Percentiles rank a stretch among this genome's conserved stretches.
These are phyloP conservation scores for Anarsia innoxiella DNA, from an alignment of 2,888 invertebrate genomes.

Conservation along the genomic window DNA sequence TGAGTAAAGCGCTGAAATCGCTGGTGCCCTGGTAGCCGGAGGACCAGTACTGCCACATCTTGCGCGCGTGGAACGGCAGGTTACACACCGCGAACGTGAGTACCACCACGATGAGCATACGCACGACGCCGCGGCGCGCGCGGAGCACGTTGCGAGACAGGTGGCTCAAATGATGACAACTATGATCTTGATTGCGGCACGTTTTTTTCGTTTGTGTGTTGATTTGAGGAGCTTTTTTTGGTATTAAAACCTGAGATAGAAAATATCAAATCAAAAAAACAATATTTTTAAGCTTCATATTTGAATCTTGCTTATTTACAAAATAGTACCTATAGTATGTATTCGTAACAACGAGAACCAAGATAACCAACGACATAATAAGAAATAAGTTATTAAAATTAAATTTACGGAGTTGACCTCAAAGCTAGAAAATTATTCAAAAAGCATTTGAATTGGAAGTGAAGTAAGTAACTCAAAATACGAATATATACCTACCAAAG, in stretches of 20 bases:
- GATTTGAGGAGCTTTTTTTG: conserved; percentile 25
- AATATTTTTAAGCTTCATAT: too few relatives aligned
- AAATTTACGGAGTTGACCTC: too few relatives aligned
- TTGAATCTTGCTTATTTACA: too few relatives aligned
- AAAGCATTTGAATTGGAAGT: too few relatives aligned
- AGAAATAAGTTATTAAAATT: too few relatives aligned
- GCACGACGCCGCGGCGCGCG: conserved; percentile 89
- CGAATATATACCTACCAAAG: too few relatives aligned
- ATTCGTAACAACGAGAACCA: too few relatives aligned
- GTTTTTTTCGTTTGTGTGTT: conserved; percentile 41
- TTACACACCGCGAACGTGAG: conserved; percentile 92
- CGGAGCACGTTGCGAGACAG: conserved; percentile 85
- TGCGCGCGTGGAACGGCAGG: conserved; percentile 90
- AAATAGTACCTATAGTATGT: too few relatives aligned
- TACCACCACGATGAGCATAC: conserved; percentile 92
- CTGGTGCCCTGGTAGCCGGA: conserved; percentile 80
- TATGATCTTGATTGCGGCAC: conserved; percentile 52
- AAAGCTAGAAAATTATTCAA: too few relatives aligned
- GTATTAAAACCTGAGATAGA: conserved; percentile 16
- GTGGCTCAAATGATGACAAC: conserved; percentile 79
- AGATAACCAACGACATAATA: too few relatives aligned
- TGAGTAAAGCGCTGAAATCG: conserved; percentile 84
- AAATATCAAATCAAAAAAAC: too few relatives aligned
- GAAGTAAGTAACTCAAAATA: too few relatives aligned
- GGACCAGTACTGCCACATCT: conserved; percentile 91